These are phyloP conservation scores for Teleogryllus occipitalis DNA, from an alignment of 1,140 invertebrate species.

Conservation along the genomic window DNA sequence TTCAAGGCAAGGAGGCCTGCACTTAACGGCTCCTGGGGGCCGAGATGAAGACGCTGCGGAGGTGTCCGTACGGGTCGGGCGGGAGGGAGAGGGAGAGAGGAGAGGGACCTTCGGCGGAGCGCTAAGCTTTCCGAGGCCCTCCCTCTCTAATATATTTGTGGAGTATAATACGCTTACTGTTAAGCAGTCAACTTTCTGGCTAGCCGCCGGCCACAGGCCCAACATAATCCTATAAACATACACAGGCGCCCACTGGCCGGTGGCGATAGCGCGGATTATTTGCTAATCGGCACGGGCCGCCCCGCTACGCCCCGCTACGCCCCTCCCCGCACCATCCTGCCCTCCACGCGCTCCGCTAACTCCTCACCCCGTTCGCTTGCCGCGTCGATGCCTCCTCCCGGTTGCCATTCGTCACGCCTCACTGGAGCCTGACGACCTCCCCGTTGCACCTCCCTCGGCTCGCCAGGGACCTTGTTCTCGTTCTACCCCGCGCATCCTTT, in stretches of 20 bases:
- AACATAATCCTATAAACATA: not conserved
- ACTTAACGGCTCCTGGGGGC: too few species aligned
- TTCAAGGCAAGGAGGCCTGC: too few species aligned
- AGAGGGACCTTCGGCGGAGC: not conserved
- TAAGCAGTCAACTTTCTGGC: not conserved
- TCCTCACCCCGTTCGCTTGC: not conserved
- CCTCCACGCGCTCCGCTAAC: not conserved
- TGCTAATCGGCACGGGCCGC: not conserved
- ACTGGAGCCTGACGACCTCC: not conserved
- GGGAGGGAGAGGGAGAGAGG: not conserved
- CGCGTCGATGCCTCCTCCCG: not conserved
- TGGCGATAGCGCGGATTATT: not conserved
- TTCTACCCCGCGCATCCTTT: too few species aligned
- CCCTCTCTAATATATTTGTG: not conserved
- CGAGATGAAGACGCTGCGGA: not conserved
- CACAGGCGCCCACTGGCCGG: not conserved
- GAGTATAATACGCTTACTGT: conserved; percentile 1
- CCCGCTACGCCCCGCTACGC: not conserved
- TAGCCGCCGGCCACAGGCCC: not conserved
- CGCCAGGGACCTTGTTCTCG: too few species aligned
- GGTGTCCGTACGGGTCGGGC: not conserved
- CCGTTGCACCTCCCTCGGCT: too few species aligned
- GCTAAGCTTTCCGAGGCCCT: not conserved
- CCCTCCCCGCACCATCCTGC: not conserved
- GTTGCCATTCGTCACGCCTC: not conserved